Conservation (phyloP, 2,888 invertebrate species). For the Zonitis immaculata region DNA sequence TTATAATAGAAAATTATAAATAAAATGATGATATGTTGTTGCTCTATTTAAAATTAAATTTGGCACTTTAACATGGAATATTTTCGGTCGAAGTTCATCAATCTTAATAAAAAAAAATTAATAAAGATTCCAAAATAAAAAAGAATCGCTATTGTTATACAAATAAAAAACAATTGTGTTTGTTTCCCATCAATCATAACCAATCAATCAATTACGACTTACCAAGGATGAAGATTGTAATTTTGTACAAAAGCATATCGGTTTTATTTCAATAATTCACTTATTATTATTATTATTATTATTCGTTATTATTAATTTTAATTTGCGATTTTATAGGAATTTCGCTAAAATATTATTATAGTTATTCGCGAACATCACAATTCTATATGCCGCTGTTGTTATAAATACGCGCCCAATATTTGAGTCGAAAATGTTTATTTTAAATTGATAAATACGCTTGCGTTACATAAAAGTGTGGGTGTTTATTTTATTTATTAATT, state of each 20-base stretch:
- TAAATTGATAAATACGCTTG: constrained; percentile 8
- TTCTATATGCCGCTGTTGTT: constrained; percentile 17
- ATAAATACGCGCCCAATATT: constrained; percentile 34
- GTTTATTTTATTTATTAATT: no score
- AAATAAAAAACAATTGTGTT: not conserved
- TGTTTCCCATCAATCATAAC: not conserved
- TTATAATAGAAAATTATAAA: no score
- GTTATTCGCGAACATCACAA: constrained; percentile 11
- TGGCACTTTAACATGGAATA: not conserved
- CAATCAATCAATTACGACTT: not conserved
- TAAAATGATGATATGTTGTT: no score
- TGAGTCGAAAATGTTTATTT: constrained; percentile 13
- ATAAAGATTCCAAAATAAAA: no score
- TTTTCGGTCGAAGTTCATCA: not conserved
- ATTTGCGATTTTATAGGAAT: not conserved
- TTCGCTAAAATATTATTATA: not conserved
- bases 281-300: no score
- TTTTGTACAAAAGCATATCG: not conserved
- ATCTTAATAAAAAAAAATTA: no score
- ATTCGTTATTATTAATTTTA: no score
- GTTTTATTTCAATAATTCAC: no score
- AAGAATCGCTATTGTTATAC: no score
- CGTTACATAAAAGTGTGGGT: not conserved
- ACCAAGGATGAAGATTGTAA: not conserved
- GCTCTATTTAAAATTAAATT: not conserved